Evolutionary conservation across 2,797 vertebrate genomes (phyloP), one percentile per base, ranked within the genome.

Genomic region (Acanthurus lineatus): DNA sequence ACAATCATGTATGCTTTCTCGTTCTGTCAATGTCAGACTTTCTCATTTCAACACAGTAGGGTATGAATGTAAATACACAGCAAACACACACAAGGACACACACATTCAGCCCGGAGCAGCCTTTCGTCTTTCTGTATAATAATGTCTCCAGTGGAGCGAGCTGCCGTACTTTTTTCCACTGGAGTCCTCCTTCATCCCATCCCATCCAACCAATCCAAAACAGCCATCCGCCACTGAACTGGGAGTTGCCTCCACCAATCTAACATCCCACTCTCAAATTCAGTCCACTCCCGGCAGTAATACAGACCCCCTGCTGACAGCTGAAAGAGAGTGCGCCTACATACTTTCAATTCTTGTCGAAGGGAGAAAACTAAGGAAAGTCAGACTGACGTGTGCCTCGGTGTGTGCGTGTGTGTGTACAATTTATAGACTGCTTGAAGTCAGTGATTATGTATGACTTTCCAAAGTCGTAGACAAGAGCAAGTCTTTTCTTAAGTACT

Each of bases 51-150:
- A 57, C 85, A 80, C 88, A 87, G 83, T 53, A 16, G 70, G 74
- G 69, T 79, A 77, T 77, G 78, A 86, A 89, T 90, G 87, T 86
- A 91, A 92, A 93, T 80, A 89, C 69, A 85, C 67, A 64, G 58
- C 40, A 57, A 5, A 69, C 65, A 59, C 61, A 59, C 73, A 70
- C 73, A 74, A 73, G 61, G 15, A 74, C 65, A 84, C 69, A 84
- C 87, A 81, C 83, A 88, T 49, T 79, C 67, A 81, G 84, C 91
- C 87, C n/a, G 15, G 73, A 86, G 90, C 84, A 64, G 81, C 78
- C 86, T 87, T 69, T 57, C 79, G 71, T 89, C 86, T 89, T 82
- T 85, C 83, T 84, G 76, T 86, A 85, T 90, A 89, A 91, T 83
- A 81, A 84, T 73, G 81, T 90, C 91, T 90, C 85, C 77, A 81